Conservation (phyloP, 2,888 invertebrate genomes). For the Onthophagus sagittarius region DNA sequence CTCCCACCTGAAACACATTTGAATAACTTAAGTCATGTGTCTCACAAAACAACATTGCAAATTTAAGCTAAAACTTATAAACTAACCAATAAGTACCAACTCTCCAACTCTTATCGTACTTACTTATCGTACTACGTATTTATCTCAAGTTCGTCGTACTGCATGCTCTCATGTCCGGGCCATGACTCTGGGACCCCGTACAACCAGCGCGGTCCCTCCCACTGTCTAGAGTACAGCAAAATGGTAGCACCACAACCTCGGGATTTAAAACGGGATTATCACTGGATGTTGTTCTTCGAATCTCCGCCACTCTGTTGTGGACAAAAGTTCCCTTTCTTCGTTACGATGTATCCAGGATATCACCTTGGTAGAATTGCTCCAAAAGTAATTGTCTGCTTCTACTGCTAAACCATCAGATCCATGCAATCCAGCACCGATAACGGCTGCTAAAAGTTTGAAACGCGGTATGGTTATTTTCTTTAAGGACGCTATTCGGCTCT, state of each 20-base stretch:
- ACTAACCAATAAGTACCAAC: neutral
- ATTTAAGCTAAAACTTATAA: too few relatives aligned
- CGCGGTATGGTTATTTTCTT: neutral
- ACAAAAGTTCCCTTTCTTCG: constrained; percentile 31
- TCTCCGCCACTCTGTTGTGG: constrained; percentile 33
- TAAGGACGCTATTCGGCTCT: too few relatives aligned
- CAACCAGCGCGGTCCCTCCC: constrained; percentile 1
- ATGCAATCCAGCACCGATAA: constrained; percentile 9
- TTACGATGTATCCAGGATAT: constrained; percentile 31
- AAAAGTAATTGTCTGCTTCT: constrained; percentile 25
- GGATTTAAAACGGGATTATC: constrained; percentile 33
- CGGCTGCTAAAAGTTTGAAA: constrained; percentile 4
- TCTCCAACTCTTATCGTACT: neutral
- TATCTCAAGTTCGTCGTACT: neutral
- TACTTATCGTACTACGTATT: neutral
- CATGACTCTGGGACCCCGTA: neutral
- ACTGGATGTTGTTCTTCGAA: constrained; percentile 26
- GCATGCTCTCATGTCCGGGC: neutral
- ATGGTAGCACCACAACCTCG: constrained; percentile 14
- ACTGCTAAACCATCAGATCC: neutral
- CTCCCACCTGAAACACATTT: too few relatives aligned
- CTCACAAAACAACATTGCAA: too few relatives aligned
- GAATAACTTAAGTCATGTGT: too few relatives aligned
- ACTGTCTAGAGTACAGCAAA: neutral
- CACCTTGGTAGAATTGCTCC: constrained; percentile 33